Percentiles rank a stretch among this genome's conserved stretches.
Evolutionary conservation across 2,888 invertebrate genomes (phyloP).

Genomic region (Drosophila birchii): DNA sequence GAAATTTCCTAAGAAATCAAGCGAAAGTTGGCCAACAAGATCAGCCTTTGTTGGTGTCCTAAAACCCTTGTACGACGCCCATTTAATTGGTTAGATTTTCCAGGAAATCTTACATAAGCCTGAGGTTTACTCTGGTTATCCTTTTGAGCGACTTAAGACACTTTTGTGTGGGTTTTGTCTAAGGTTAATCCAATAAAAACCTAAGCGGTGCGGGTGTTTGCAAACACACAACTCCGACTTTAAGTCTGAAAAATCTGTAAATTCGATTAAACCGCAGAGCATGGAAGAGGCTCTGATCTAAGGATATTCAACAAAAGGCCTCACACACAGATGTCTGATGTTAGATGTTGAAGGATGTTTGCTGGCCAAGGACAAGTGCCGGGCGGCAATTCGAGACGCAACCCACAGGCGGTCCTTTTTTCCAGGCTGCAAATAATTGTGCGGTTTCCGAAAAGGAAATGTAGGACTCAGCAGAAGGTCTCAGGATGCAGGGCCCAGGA

Average conservation of each 20-base stretch:
- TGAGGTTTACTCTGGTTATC: constrained; percentile 3
- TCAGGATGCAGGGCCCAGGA: constrained; percentile 14
- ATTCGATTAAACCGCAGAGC: constrained; percentile 82
- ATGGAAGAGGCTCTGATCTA: constrained; percentile 52
- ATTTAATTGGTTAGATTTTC: constrained; percentile 59
- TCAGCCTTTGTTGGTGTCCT: constrained; percentile 53
- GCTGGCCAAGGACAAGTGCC: constrained; percentile 61
- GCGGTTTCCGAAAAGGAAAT: constrained; percentile 58
- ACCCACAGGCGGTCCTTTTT: constrained; percentile 26
- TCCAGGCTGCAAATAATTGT: constrained; percentile 63
- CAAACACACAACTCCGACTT: constrained; percentile 66
- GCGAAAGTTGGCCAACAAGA: constrained; percentile 45
- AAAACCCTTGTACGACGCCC: constrained; percentile 50
- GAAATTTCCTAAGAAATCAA: constrained; percentile 5
- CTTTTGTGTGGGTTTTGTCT: constrained; percentile 49
- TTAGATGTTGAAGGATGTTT: neutral
- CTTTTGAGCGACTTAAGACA: constrained; percentile 63
- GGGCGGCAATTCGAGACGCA: constrained; percentile 64
- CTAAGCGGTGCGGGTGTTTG: constrained; percentile 62
- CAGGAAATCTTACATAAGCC: constrained; percentile 64
- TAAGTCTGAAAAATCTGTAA: constrained; percentile 61
- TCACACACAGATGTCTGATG: constrained; percentile 32
- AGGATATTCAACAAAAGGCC: constrained; percentile 31
- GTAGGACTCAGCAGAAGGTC: neutral
- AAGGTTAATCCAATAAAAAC: constrained; percentile 76